Evolutionary conservation across 2,888 invertebrate genomes (phyloP).

Genomic region (Amphimallon solstitiale): DNA sequence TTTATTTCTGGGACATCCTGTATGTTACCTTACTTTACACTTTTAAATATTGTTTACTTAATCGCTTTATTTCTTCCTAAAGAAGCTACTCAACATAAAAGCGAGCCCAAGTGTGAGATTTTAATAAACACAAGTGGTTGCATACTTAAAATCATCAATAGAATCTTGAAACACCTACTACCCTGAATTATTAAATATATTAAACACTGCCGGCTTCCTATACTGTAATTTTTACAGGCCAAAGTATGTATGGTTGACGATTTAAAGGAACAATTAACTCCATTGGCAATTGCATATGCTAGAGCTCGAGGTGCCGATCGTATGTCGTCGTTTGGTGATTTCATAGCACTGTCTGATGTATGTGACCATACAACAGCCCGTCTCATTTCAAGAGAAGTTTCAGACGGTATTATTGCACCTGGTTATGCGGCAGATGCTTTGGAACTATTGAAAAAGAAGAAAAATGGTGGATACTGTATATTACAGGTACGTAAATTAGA

Average conservation of each 20-base stretch:
- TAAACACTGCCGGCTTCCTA: too few relatives aligned
- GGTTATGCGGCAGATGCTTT: constrained; percentile 87
- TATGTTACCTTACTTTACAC: too few relatives aligned
- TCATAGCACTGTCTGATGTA: constrained; percentile 90
- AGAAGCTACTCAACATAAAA: too few relatives aligned
- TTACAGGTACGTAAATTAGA: constrained; percentile 69
- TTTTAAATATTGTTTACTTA: too few relatives aligned
- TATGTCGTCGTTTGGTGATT: constrained; percentile 99
- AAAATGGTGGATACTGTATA: constrained; percentile 91
- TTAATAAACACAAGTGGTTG: too few relatives aligned
- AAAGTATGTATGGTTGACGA: constrained; percentile 95
- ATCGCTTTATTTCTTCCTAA: too few relatives aligned
- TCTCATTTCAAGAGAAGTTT: constrained; percentile 93
- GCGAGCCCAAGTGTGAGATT: too few relatives aligned
- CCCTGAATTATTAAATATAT: too few relatives aligned
- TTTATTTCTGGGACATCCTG: too few relatives aligned
- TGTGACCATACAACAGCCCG: constrained; percentile 92
- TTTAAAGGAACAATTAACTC: constrained; percentile 75
- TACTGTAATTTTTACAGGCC: constrained; percentile 74
- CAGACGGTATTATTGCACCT: constrained; percentile 98
- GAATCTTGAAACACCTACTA: too few relatives aligned
- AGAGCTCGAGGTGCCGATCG: constrained; percentile 97
- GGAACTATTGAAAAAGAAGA: constrained; percentile 90
- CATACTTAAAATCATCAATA: too few relatives aligned
- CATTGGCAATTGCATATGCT: constrained; percentile 92